Percentiles rank a stretch among this genome's conserved stretches.
These are phyloP conservation scores for Pseudococcus jackbeardsleyi DNA, from an alignment of 2,888 invertebrate genomes.

Conservation along the genomic window DNA sequence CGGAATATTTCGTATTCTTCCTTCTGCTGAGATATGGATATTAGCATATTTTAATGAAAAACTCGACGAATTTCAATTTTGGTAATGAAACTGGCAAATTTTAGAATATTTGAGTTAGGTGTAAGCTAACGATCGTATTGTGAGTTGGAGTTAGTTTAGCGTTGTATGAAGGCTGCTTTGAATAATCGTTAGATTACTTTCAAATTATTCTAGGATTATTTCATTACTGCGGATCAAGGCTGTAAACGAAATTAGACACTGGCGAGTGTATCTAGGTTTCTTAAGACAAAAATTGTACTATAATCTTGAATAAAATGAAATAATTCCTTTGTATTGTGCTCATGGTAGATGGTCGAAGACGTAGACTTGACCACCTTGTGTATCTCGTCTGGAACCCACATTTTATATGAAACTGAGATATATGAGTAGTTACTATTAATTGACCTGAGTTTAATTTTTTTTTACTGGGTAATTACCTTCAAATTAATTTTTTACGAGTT, in stretches of 20 bases:
- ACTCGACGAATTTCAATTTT: background rate
- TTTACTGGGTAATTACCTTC: too few relatives aligned
- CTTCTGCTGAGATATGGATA: background rate
- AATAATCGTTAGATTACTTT: background rate
- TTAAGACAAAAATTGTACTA: background rate
- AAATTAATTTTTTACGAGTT: too few relatives aligned
- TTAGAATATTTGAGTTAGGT: background rate
- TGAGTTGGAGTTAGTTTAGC: background rate
- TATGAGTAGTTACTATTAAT: too few relatives aligned
- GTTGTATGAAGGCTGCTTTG: background rate
- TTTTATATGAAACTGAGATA: background rate
- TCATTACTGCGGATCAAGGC: background rate
- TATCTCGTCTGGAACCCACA: background rate
- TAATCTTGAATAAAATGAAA: background rate
- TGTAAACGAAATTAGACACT: constrained; percentile 35
- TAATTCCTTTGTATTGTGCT: background rate
- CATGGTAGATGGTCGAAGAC: too few relatives aligned
- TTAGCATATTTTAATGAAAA: background rate
- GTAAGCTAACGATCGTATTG: background rate
- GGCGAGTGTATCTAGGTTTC: background rate
- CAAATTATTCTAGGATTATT: background rate
- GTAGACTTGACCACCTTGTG: constrained; percentile 12
- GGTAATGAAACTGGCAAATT: too few relatives aligned
- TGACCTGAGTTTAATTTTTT: too few relatives aligned
- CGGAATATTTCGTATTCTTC: background rate